Evolutionary conservation across 2,113 vertebrate species (phyloP), one percentile per base, ranked within the genome.

Genomic region (Rhabdomys dilectus): DNA sequence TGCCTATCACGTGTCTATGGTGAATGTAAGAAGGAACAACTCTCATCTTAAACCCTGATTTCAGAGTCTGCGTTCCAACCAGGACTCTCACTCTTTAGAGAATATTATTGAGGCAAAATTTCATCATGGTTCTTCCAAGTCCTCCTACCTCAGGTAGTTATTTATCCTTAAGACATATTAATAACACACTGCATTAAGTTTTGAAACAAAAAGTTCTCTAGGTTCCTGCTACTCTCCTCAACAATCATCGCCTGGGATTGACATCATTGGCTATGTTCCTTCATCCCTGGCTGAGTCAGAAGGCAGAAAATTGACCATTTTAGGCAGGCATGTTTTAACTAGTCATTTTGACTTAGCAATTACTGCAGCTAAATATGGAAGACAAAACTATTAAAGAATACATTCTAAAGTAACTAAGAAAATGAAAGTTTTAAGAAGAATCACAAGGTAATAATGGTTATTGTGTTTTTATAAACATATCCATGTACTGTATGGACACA

Each of bases 141-240:
- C 70, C 26, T n/a, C 73, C 10, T 34, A n/a, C 9, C 64, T 53
- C 31, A 56, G 15, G 53, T 3, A 68, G 89, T 1, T 53, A 91
- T 1, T 53, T 62, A 58, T 7, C 68, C 82, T 90, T 90, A 94
- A n/a, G 82, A 87, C 29, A 26, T 53, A 6, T 82, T 86, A 68
- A 70, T 56, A 84, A 76, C 45, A 10, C 91, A 36, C 1, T 53
- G 26, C 5, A 29, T 11, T 64, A 16, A n/a, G 19, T 39, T 88
- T 95, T 85, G 62, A 86, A 77, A 80, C 53, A 60, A 95, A 93
- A 89, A 29, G 1, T 39, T 88, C 77, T 89, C 82, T 73, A 91
- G 15, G 51, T 31, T 68, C 36, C 66, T 73, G 56, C 21, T 93
- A 11, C 24, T 84, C 60, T 31, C 80, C 31, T 56, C 16, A 36